Conservation (phyloP, 2,888 invertebrate genomes). For the Hypsopygia costalis region DNA sequence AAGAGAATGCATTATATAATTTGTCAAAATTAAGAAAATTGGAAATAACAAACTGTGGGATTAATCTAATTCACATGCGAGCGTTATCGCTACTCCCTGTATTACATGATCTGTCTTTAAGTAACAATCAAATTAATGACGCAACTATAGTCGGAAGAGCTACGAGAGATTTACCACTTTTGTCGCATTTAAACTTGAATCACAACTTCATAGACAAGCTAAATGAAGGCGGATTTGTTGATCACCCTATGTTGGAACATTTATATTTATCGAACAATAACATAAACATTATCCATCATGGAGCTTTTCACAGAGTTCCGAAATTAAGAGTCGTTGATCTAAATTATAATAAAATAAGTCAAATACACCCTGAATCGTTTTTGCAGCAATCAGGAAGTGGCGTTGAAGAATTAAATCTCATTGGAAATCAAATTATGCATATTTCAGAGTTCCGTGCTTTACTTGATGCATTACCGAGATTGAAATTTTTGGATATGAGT, state of each 20-base stretch:
- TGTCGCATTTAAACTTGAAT: constrained; percentile 86
- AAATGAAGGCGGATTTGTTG: constrained; percentile 89
- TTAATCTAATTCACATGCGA: constrained; percentile 89
- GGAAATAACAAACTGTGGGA: constrained; percentile 88
- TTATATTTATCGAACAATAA: constrained; percentile 86
- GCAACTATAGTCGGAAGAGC: constrained; percentile 91
- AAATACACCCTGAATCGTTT: constrained; percentile 91
- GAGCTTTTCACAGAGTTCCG: constrained; percentile 90
- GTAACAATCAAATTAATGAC: constrained; percentile 87
- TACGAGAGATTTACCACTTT: constrained; percentile 86
- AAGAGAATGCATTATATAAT: constrained; percentile 86
- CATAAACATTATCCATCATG: constrained; percentile 87
- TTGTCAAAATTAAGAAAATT: constrained; percentile 84
- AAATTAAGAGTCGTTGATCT: constrained; percentile 86
- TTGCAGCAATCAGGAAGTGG: constrained; percentile 86
- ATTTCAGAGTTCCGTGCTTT: constrained; percentile 87
- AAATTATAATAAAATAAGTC: constrained; percentile 87
- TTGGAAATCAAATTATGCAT: constrained; percentile 88
- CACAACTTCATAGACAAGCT: constrained; percentile 86
- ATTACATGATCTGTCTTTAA: constrained; percentile 84
- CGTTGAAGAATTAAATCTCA: constrained; percentile 88
- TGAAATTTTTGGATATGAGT: constrained; percentile 90
- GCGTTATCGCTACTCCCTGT: constrained; percentile 86
- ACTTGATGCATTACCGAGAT: constrained; percentile 87
- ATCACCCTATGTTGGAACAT: constrained; percentile 85